Percentiles rank a stretch among this genome's conserved stretches.
Conservation (phyloP, 2,113 vertebrate species). For the Callionymus lyra region DNA sequence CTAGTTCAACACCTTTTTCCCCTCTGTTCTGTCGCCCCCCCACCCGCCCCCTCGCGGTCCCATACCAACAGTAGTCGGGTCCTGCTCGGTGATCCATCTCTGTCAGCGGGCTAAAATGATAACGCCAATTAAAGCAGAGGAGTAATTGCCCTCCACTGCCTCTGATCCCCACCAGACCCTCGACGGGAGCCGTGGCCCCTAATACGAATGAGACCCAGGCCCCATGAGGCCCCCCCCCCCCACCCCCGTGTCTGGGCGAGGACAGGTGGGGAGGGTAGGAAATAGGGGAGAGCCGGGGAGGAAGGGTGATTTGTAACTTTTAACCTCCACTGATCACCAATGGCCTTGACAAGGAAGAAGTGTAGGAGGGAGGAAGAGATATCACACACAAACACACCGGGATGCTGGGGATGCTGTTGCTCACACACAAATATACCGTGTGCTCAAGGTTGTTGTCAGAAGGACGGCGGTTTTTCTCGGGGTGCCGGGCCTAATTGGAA, state of each 20-base stretch:
- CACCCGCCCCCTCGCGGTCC: background rate
- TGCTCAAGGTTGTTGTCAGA: constrained; percentile 55
- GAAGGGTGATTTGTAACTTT: constrained; percentile 72
- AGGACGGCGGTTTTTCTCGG: constrained; percentile 41
- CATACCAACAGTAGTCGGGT: constrained; percentile 40
- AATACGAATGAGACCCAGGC: constrained; percentile 68
- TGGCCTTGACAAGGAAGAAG: constrained; percentile 54
- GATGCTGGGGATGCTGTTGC: constrained; percentile 30
- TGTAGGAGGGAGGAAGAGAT: constrained; percentile 26
- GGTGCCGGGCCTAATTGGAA: constrained; percentile 54
- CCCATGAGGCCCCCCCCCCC: constrained; percentile 48
- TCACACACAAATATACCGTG: constrained; percentile 31
- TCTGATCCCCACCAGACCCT: constrained; percentile 69
- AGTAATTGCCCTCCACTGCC: constrained; percentile 77
- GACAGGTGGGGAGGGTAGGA: constrained; percentile 29
- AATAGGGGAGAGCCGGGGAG: constrained; percentile 23
- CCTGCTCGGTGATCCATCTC: constrained; percentile 77
- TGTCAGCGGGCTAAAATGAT: constrained; percentile 89
- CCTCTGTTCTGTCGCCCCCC: background rate
- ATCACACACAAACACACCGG: constrained; percentile 24
- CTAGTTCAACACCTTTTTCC: constrained; percentile 12
- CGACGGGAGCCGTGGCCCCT: constrained; percentile 62
- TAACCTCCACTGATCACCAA: constrained; percentile 72
- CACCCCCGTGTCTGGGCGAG: constrained; percentile 17
- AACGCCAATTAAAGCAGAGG: constrained; percentile 88